These are phyloP conservation scores for Porites lobata DNA, from an alignment of 92 coral and sea anemone genomes.

Conservation along the genomic window DNA sequence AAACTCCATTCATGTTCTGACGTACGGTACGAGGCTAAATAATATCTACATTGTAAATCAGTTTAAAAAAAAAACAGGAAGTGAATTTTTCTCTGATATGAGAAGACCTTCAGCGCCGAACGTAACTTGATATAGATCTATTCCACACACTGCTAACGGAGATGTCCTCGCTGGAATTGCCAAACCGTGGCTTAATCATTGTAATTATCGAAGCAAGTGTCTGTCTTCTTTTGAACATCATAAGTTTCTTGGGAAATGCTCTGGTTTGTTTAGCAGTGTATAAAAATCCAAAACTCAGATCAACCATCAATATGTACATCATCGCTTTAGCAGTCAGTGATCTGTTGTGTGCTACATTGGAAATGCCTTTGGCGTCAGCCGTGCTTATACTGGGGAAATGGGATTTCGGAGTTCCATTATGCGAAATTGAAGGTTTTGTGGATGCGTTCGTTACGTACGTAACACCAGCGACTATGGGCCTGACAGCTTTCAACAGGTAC, in stretches of 20 bases:
- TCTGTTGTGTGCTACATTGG: conserved; percentile 69
- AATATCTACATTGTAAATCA: too few relatives aligned
- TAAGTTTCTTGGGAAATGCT: conserved; percentile 68
- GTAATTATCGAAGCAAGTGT: conserved; percentile 49
- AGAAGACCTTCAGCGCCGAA: too few relatives aligned
- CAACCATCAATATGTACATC: conserved; percentile 76
- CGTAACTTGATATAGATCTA: too few relatives aligned
- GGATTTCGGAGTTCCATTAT: conserved; percentile 59
- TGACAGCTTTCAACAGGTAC: conserved; percentile 79
- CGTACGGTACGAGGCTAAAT: too few relatives aligned
- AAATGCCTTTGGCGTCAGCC: conserved; percentile 73
- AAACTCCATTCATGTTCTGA: too few relatives aligned
- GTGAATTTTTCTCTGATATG: too few relatives aligned
- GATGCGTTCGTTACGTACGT: conserved; percentile 67
- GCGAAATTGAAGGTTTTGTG: conserved; percentile 76
- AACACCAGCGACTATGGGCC: conserved; percentile 71
- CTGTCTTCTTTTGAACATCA: conserved; percentile 43
- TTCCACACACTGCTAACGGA: background rate
- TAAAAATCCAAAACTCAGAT: conserved; percentile 69
- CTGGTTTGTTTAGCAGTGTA: conserved; percentile 78
- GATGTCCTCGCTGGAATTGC: conserved; percentile 25
- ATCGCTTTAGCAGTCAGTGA: conserved; percentile 80
- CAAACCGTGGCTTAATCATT: conserved; percentile 32
- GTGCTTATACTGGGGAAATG: conserved; percentile 58
- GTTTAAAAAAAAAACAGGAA: too few relatives aligned